A percentile compares a stretch with the other conserved stretches of the same genome.
These are phyloP conservation scores for Orientallactaga sibirica DNA, from an alignment of 2,797 vertebrate genomes.

Conservation along the genomic window DNA sequence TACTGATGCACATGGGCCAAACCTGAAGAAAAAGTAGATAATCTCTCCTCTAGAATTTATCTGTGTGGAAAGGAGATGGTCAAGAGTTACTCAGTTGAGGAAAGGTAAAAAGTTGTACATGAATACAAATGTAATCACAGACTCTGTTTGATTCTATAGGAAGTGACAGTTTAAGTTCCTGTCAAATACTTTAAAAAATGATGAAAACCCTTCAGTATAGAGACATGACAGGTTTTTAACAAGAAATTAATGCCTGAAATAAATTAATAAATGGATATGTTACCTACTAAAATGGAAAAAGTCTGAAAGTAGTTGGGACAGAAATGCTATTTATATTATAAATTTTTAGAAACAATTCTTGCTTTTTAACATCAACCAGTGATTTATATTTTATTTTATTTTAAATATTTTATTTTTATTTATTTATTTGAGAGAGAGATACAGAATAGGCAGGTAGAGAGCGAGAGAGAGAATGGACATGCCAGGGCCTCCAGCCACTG, in stretches of 20 bases:
- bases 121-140: not conserved
- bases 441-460: no score
- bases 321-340: not conserved
- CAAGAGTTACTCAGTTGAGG: not conserved
- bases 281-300: not conserved
- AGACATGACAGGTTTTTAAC: not conserved
- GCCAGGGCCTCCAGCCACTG: no score
- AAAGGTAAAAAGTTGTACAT: not conserved
- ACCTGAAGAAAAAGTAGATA: not conserved
- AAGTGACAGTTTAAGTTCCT: not conserved
- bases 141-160: not conserved
- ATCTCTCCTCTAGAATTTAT: not conserved
- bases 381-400: not conserved
- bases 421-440: no score
- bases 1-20: not conserved
- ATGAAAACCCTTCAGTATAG: not conserved
- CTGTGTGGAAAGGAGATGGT: not conserved
- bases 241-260: not conserved
- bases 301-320: not conserved
- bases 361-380: conserved; percentile 1
- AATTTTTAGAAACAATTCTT: not conserved
- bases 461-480: no score
- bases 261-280: not conserved
- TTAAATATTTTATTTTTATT: no score
- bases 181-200: not conserved